phyloP scores from a whole-genome alignment of 2,113 vertebrate species.

The Mastomys coucha region DNA sequence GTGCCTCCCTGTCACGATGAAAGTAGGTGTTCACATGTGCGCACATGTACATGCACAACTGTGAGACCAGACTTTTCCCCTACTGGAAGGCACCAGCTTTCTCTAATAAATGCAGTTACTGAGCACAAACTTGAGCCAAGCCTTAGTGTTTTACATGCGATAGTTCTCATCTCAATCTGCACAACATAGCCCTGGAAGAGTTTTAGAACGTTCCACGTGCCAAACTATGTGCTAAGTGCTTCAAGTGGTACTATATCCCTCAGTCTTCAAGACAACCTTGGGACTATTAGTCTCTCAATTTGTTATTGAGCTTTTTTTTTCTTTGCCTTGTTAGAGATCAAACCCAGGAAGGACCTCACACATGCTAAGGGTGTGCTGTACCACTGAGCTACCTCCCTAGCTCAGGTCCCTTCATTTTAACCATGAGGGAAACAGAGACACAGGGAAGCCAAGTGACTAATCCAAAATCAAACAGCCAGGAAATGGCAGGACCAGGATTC shows the following conservation, averaged over 20 bases:
- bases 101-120: conserved; percentile 50
- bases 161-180: conserved; percentile 43
- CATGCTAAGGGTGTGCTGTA: background rate
- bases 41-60: accelerated
- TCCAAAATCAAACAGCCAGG: conserved; percentile 24
- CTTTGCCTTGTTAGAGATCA: background rate
- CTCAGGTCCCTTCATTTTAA: conserved; percentile 27
- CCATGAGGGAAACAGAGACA: conserved; percentile 5
- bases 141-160: background rate
- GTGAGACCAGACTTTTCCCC: background rate
- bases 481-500: conserved; percentile 7
- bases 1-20: background rate
- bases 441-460: conserved; percentile 6
- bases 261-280: background rate
- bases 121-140: background rate
- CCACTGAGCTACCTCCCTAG: background rate
- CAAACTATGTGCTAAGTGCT: conserved; percentile 15
- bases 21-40: background rate
- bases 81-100: background rate
- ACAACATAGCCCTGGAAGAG: background rate
- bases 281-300: background rate
- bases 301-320: background rate
- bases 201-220: background rate
- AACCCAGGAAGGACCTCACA: background rate
- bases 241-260: background rate